phyloP scores from a whole-genome alignment of 53 echinoderm and acorn worm genomes.

The Arbacia lixula region DNA sequence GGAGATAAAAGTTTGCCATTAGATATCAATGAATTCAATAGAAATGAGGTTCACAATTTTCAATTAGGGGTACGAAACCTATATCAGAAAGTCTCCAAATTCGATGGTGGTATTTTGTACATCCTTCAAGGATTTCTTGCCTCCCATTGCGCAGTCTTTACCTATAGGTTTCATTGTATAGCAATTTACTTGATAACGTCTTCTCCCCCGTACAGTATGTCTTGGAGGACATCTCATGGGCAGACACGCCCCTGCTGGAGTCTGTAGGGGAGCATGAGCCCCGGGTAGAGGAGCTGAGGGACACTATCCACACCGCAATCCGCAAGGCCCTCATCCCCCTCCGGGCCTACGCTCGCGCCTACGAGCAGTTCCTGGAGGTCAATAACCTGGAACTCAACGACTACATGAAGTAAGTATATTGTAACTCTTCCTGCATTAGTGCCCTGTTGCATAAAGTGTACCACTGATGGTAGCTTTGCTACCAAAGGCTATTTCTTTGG shows the following conservation, averaged over 20 bases:
- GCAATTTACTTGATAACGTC: neutral
- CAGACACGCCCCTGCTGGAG: constrained; percentile 96
- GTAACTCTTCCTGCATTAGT: neutral
- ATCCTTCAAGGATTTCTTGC: too few species aligned
- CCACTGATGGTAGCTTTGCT: too few species aligned
- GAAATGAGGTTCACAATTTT: too few species aligned
- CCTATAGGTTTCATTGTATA: too few species aligned
- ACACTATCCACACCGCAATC: constrained; percentile 82
- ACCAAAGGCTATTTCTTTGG: too few species aligned
- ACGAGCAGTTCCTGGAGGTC: constrained; percentile 91
- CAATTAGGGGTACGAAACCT: too few species aligned
- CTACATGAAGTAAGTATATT: constrained; percentile 86
- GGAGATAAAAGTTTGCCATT: too few species aligned
- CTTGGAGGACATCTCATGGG: constrained; percentile 99
- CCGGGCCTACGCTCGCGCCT: constrained; percentile 95
- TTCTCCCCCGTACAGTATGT: constrained; percentile 66
- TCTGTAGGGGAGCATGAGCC: constrained; percentile 99
- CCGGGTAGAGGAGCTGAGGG: constrained; percentile 91
- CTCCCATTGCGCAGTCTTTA: too few species aligned
- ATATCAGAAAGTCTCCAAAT: too few species aligned
- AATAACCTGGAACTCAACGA: constrained; percentile 97
- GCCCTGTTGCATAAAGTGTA: too few species aligned
- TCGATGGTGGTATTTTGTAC: too few species aligned
- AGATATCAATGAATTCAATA: too few species aligned
- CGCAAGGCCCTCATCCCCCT: constrained; percentile 93